Evolutionary conservation across 2,113 vertebrate species (phyloP).

Genomic region (Pao palembangensis): DNA sequence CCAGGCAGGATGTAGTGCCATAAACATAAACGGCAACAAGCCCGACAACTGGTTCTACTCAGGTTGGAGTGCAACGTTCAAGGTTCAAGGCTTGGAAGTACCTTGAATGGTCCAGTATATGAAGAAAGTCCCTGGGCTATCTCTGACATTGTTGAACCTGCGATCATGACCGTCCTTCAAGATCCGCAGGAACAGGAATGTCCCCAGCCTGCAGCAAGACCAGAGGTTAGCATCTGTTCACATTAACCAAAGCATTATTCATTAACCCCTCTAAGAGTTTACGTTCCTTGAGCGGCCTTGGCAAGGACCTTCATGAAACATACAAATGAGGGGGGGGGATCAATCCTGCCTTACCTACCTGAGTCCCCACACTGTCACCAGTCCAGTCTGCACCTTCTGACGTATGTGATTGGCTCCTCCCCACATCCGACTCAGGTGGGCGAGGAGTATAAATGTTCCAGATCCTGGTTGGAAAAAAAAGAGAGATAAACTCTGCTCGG

Average conservation of each 20-base stretch:
- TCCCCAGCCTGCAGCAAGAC: conserved; percentile 69
- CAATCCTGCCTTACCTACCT: conserved; percentile 63
- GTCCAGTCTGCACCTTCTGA: conserved; percentile 75
- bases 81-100: conserved; percentile 43
- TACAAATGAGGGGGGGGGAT: no score
- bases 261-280: conserved; percentile 66
- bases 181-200: conserved; percentile 79
- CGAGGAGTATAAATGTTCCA: conserved; percentile 76
- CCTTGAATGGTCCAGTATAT: conserved; percentile 82
- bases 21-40: conserved; percentile 8
- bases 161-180: conserved; percentile 77
- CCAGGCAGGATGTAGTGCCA: conserved; percentile 7
- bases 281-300: conserved; percentile 37
- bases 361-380: conserved; percentile 78
- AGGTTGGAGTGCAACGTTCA: conserved; percentile 9
- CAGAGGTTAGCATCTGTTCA: conserved; percentile 33
- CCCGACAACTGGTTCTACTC: conserved; percentile 15
- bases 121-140: conserved; percentile 76
- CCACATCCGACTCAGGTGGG: conserved; percentile 77
- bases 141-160: conserved; percentile 76
- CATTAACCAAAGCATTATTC: conserved; percentile 68
- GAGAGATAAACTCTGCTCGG: background rate
- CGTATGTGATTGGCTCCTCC: conserved; percentile 67
- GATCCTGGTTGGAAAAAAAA: conserved; percentile 58
- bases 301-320: conserved; percentile 12